Conservation (phyloP, 2,888 invertebrate species). For the Stenurella melanura region DNA sequence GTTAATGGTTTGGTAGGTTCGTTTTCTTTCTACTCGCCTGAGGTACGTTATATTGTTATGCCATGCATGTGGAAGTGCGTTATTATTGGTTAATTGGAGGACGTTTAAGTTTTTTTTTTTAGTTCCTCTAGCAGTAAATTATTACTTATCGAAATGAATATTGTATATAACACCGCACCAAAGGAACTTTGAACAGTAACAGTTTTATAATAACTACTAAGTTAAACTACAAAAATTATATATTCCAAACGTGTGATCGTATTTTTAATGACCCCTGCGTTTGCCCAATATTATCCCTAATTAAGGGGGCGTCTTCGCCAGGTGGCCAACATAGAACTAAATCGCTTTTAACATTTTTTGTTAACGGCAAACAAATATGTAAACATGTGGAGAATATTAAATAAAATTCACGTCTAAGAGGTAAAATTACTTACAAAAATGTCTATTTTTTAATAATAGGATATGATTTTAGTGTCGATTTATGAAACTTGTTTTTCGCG, state of each 20-base stretch:
- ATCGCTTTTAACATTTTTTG: no score
- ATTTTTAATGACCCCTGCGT: background rate
- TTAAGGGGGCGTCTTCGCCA: no score
- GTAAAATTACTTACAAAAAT: no score
- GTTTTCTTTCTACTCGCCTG: slow-evolving; percentile 12
- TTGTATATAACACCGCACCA: background rate
- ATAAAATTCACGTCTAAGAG: no score
- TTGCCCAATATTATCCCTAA: background rate
- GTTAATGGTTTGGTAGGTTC: slow-evolving; percentile 43
- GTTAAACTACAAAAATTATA: no score
- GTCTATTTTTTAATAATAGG: no score
- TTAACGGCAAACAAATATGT: no score
- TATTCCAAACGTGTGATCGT: background rate
- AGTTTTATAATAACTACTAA: background rate
- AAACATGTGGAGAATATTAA: no score
- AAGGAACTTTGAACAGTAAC: background rate
- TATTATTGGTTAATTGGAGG: slow-evolving; percentile 34
- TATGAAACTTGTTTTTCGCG: no score
- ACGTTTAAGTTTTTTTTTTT: slow-evolving; percentile 32
- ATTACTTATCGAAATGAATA: slow-evolving; percentile 15
- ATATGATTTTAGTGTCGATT: no score
- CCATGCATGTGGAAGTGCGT: slow-evolving; percentile 33
- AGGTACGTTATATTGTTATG: slow-evolving; percentile 10
- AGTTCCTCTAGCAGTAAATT: slow-evolving; percentile 4
- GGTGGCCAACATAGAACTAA: no score